phyloP scores from a whole-genome alignment of 2,888 invertebrate species.

The Agriopis aurantiaria region DNA sequence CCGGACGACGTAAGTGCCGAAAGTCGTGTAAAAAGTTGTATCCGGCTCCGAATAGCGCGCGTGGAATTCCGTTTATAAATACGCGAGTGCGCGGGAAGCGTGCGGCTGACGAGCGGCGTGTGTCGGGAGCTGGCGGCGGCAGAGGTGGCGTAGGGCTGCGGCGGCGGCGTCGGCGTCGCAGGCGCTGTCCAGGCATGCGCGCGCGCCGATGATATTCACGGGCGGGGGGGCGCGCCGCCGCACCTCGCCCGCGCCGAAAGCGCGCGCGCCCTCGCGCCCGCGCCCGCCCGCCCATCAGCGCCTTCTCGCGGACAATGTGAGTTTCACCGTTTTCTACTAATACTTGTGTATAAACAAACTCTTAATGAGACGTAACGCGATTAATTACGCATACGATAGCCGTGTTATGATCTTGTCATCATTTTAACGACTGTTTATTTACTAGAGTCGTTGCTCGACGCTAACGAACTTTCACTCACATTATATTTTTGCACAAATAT shows the following conservation, averaged over 20 bases:
- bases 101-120: constrained; percentile 48
- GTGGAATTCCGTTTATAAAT: constrained; percentile 85
- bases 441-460: constrained; percentile 25
- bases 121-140: constrained; percentile 43
- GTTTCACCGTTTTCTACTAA: constrained; percentile 47
- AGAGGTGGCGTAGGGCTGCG: constrained; percentile 49
- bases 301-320: constrained; percentile 71
- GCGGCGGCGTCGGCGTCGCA: constrained; percentile 35
- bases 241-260: constrained; percentile 74
- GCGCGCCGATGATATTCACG: constrained; percentile 83
- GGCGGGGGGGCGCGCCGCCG: constrained; percentile 85
- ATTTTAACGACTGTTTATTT: constrained; percentile 45
- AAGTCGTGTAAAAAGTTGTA: constrained; percentile 86
- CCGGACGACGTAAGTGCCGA: constrained; percentile 84
- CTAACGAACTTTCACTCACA: constrained; percentile 8
- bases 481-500: not conserved
- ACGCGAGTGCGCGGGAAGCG: constrained; percentile 63
- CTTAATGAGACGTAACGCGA: constrained; percentile 39
- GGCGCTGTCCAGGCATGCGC: constrained; percentile 59
- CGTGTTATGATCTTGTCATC: constrained; percentile 32
- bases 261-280: constrained; percentile 60
- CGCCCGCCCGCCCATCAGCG: constrained; percentile 64
- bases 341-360: constrained; percentile 45
- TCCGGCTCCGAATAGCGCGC: constrained; percentile 80
- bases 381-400: constrained; percentile 40